Conservation (phyloP, 2,113 vertebrate genomes). For the Galeopterus variegatus region DNA sequence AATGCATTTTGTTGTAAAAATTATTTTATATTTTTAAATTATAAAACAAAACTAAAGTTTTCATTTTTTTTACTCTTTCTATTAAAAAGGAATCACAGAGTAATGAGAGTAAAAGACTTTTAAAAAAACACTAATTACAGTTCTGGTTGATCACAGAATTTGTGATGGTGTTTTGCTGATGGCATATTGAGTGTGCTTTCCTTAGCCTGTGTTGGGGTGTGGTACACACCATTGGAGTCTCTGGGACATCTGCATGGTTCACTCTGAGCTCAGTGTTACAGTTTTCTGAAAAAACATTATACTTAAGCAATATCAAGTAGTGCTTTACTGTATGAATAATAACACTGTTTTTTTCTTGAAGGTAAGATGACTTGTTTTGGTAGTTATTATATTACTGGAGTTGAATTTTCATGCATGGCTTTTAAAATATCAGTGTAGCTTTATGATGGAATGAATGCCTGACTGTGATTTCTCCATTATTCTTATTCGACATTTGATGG, state of each 20-base stretch:
- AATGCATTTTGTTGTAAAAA: background rate
- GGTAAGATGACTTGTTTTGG: background rate
- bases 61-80: conserved; percentile 10
- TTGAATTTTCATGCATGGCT: background rate
- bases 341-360: background rate
- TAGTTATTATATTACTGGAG: background rate
- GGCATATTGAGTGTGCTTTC: background rate
- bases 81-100: background rate
- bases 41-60: background rate
- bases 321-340: background rate
- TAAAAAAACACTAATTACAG: background rate
- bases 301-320: background rate
- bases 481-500: background rate
- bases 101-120: conserved; percentile 1
- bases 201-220: background rate
- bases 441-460: background rate
- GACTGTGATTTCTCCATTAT: background rate
- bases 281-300: background rate
- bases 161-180: background rate
- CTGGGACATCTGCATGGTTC: background rate
- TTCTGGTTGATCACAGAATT: background rate
- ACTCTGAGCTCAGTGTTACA: background rate
- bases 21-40: conserved; percentile 45
- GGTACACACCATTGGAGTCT: accelerated
- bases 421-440: background rate